Base-by-base conservation (phyloP, 2,113 vertebrate genomes). In the Oryzias woworae region DNA sequence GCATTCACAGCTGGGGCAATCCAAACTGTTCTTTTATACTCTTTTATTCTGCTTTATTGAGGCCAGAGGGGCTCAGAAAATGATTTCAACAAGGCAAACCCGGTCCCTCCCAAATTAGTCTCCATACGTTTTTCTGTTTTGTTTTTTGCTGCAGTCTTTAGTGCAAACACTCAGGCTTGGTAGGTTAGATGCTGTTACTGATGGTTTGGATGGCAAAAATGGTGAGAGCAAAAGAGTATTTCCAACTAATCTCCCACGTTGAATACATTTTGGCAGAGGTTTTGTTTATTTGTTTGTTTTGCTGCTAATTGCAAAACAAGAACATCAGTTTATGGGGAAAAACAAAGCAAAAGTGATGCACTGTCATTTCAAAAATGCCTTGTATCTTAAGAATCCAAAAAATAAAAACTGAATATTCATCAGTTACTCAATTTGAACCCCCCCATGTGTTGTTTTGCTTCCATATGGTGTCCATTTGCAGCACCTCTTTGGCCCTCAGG, bases 21-120 rank as follows among this genome's bases (percentile, higher is more conserved):
- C 89, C 85, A 93, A 93, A 93, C 92, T 93, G 92, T 92, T 92
- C 91, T 90, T 92, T 93, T 92, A 92, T 92, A 87, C 86, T 92
- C 90, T 88, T 92, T 90, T 91, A 91, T 91, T 82, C 83, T 85
- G 51, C 75, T 87, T 92, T 92, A 93, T 93, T 92, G 89, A 81
- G 85, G 92, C 91, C 91, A 90, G 89, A 91, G 90, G 92, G 89
- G 82, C 69, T 85, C 16, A 50, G 73, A 55, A 65, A 86, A 92
- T 92, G 90, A 92, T 92, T 92, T 92, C 91, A 89, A 92, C 89
- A 82, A 87, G 82, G 71, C 70, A 62, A 66, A 71, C 43, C 73
- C 77, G 74, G 72, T 86, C 88, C 75, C 73, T 90, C 86, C 85
- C 85, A 75, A 91, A 92, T 90, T 88, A 86, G 81, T 68, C 79